Conservation (phyloP, 2,888 invertebrate genomes). For the Platynereis dumerilii region DNA sequence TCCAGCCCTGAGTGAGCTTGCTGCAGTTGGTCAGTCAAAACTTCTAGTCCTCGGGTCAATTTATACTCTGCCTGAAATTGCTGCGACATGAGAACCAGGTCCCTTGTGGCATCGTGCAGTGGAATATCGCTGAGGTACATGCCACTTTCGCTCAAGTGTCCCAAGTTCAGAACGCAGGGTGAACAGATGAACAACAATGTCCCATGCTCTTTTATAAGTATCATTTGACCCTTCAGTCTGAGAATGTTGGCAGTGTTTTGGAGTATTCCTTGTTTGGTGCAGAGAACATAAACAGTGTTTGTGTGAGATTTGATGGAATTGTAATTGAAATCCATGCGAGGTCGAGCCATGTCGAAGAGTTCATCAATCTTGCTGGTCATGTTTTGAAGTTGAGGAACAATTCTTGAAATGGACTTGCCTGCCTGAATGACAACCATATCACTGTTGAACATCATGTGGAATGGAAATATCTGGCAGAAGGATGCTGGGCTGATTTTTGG, state of each 20-base stretch:
- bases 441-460: conserved; percentile 91
- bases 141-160: conserved; percentile 41
- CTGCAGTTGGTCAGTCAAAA: conserved; percentile 92
- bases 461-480: conserved; percentile 94
- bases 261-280: conserved; percentile 69
- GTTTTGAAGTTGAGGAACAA: conserved; percentile 74
- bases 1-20: conserved; percentile 93
- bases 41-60: conserved; percentile 88
- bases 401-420: conserved; percentile 84
- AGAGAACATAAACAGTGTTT: conserved; percentile 90
- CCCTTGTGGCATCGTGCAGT: conserved; percentile 43
- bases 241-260: conserved; percentile 19
- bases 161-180: conserved; percentile 41
- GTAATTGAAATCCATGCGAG: conserved; percentile 88
- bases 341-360: conserved; percentile 72
- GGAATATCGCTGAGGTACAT: conserved; percentile 44
- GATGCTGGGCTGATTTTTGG: conserved; percentile 68
- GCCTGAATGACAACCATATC: conserved; percentile 86
- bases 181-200: conserved; percentile 43
- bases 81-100: conserved; percentile 67
- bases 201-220: conserved; percentile 38
- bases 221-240: conserved; percentile 45
- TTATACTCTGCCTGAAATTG: conserved; percentile 97
- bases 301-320: conserved; percentile 90
- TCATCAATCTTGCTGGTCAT: conserved; percentile 69